Evolutionary conservation across 2,797 vertebrate genomes (phyloP).

Genomic region (Lemur catta): DNA sequence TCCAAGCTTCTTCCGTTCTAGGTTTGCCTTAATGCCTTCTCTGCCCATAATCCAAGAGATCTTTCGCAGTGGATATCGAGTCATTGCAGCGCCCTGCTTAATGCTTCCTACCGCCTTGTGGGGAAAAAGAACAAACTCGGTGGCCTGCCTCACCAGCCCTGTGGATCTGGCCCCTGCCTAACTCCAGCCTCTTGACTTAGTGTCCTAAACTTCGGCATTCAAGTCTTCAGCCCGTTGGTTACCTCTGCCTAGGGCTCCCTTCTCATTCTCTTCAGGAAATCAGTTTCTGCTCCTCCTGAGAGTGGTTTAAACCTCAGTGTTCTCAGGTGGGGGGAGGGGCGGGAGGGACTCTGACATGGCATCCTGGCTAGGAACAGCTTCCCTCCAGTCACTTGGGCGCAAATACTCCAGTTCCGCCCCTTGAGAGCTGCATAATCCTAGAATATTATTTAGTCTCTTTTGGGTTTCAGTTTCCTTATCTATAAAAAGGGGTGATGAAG

Average conservation of each 20-base stretch:
- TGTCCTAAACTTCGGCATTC: neutral
- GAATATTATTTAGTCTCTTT: neutral
- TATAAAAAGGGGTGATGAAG: neutral
- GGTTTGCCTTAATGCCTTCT: neutral
- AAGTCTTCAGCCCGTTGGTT: neutral
- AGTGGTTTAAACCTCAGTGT: neutral
- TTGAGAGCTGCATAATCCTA: neutral
- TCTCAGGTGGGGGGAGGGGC: too few species aligned
- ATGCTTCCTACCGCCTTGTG: slow-evolving; percentile 30
- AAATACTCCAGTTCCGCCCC: neutral
- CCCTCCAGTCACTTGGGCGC: neutral
- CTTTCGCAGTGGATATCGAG: neutral
- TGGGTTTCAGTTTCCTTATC: neutral
- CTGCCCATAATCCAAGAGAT: neutral
- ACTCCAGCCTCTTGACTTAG: neutral
- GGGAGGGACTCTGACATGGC: neutral
- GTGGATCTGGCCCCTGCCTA: neutral
- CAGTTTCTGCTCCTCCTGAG: neutral
- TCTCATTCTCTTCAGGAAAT: neutral
- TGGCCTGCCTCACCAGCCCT: neutral
- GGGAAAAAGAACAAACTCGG: neutral
- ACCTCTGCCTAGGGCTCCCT: neutral
- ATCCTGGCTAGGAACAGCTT: too few species aligned
- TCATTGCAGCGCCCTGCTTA: neutral
- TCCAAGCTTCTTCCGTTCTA: neutral